These are phyloP conservation scores for Hemicentrotus pulcherrimus DNA, from an alignment of 35 echinoderm and acorn worm genomes.

Conservation along the genomic window DNA sequence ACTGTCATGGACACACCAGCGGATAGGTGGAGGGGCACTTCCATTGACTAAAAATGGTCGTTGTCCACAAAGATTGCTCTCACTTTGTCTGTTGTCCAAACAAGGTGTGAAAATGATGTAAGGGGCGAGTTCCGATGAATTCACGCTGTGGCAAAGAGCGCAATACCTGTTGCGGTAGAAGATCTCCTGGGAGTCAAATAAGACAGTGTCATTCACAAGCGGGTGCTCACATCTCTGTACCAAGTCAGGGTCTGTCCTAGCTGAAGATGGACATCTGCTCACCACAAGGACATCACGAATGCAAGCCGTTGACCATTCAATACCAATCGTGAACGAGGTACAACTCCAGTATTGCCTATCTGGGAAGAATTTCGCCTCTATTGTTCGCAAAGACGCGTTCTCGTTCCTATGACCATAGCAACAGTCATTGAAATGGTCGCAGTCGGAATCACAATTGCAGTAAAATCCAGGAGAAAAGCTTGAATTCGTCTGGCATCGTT, in stretches of 20 bases:
- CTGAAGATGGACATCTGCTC: background rate
- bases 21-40: background rate
- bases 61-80: background rate
- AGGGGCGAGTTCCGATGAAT: background rate
- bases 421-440: background rate
- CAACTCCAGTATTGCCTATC: background rate
- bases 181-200: background rate
- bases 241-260: background rate
- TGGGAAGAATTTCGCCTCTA: background rate
- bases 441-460: background rate
- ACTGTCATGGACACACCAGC: background rate
- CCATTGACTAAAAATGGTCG: background rate
- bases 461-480: background rate
- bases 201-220: background rate
- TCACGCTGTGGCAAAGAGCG: constrained; percentile 24
- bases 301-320: background rate
- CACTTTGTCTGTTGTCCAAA: background rate
- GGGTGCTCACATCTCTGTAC: background rate
- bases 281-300: background rate
- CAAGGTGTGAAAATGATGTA: background rate
- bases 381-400: background rate
- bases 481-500: too few relatives aligned
- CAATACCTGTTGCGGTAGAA: constrained; percentile 34
- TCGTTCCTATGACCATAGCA: background rate
- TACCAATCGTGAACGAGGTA: background rate